Conservation (phyloP, 2,888 invertebrate species). For the Nomada fabriciana region DNA sequence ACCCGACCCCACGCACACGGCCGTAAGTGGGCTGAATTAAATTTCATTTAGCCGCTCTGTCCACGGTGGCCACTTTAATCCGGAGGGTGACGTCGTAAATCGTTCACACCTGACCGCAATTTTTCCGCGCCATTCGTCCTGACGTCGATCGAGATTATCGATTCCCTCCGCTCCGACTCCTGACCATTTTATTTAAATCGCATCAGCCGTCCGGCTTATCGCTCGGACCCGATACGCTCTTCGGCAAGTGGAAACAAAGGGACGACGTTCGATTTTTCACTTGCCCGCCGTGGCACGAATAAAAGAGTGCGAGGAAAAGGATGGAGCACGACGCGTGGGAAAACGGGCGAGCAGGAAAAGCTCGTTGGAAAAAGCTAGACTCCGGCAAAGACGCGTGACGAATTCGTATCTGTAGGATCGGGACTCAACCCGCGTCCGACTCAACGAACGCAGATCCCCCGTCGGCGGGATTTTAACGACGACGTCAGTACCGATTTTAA, state of each 20-base stretch:
- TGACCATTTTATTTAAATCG: background rate
- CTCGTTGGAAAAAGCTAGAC: background rate
- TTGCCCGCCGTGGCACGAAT: no score
- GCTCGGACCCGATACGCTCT: no score
- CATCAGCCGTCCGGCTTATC: background rate
- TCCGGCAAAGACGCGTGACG: conserved; percentile 21
- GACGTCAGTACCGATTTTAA: conserved; percentile 30
- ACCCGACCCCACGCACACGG: background rate
- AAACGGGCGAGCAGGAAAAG: background rate
- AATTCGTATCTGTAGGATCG: conserved; percentile 43
- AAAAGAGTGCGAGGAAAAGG: background rate
- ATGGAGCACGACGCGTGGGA: background rate
- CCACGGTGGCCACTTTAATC: conserved; percentile 19
- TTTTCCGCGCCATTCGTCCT: background rate
- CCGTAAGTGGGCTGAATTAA: conserved; percentile 18
- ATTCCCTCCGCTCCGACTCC: background rate
- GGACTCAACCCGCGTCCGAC: conserved; percentile 57
- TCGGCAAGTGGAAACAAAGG: no score
- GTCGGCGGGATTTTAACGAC: conserved; percentile 26
- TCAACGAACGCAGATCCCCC: conserved; percentile 45
- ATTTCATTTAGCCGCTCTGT: conserved; percentile 24
- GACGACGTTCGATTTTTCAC: no score
- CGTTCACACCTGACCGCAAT: conserved; percentile 33
- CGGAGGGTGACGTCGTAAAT: conserved; percentile 18
- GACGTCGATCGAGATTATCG: background rate